A percentile compares a stretch with the other conserved stretches of the same genome.
Evolutionary conservation across 2,888 invertebrate species (phyloP).

Genomic region (Erpobdella octoculata): DNA sequence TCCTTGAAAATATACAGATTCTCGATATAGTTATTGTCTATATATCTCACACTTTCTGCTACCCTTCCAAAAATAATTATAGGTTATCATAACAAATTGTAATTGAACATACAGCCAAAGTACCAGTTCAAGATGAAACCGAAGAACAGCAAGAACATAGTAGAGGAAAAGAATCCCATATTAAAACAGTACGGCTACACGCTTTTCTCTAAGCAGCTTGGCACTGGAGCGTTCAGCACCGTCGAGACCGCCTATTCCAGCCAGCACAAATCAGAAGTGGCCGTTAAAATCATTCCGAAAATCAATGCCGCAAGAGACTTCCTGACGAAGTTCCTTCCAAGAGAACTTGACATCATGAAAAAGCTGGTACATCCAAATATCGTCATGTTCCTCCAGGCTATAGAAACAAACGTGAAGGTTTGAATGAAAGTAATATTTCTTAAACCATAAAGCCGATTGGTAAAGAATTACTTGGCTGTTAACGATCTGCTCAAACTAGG

Average conservation of each 20-base stretch:
- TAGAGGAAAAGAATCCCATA: conserved; percentile 18
- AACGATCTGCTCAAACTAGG: no score
- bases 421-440: not conserved
- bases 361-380: conserved; percentile 44
- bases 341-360: conserved; percentile 46
- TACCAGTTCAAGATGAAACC: no score
- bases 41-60: no score
- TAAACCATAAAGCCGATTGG: no score
- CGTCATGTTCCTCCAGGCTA: conserved; percentile 39
- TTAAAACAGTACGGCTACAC: conserved; percentile 41
- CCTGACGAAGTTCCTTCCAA: conserved; percentile 46
- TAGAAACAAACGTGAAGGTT: conserved; percentile 28
- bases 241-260: conserved; percentile 46
- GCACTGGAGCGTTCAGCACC: conserved; percentile 47
- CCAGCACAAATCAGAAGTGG: conserved; percentile 43
- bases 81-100: no score
- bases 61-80: no score
- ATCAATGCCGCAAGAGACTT: conserved; percentile 45
- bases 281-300: conserved; percentile 48
- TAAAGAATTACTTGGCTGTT: no score
- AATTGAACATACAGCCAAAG: no score
- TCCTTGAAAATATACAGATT: no score
- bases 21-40: no score
- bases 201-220: conserved; percentile 42
- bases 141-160: no score